These are phyloP conservation scores for Tribolium madens DNA, from an alignment of 1,140 invertebrate species.

Conservation along the genomic window DNA sequence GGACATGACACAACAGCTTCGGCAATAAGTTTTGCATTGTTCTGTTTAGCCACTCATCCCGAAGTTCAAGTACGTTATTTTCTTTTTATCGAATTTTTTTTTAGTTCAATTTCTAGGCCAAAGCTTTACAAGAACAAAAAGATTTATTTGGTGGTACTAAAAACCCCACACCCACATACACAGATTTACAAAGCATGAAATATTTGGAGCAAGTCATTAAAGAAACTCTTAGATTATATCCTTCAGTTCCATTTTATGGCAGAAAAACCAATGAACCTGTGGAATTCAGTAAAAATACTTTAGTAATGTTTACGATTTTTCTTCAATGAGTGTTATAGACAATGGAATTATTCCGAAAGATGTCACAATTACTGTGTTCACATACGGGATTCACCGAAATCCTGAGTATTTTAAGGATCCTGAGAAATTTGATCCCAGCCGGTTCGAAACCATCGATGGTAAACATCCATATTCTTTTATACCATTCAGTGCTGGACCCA, in stretches of 20 bases:
- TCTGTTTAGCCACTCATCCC: constrained; percentile 53
- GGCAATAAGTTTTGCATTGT: constrained; percentile 56
- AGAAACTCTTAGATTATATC: constrained; percentile 73
- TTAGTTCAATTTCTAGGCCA: constrained; percentile 50
- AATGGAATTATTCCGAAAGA: constrained; percentile 23
- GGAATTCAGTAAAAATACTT: constrained; percentile 15
- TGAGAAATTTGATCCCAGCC: constrained; percentile 76
- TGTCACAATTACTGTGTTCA: constrained; percentile 63
- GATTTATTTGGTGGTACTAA: constrained; percentile 68
- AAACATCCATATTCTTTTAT: constrained; percentile 70
- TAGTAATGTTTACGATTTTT: not conserved
- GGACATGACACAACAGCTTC: constrained; percentile 60
- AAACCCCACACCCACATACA: constrained; percentile 65
- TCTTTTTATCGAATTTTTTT: not conserved
- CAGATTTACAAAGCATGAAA: constrained; percentile 70
- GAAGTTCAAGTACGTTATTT: constrained; percentile 53
- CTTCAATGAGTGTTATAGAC: constrained; percentile 17
- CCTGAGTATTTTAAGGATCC: constrained; percentile 73
- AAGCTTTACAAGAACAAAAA: constrained; percentile 71
- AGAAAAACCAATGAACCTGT: constrained; percentile 64
- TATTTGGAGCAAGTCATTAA: constrained; percentile 74
- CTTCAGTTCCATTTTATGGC: constrained; percentile 72
- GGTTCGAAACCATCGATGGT: constrained; percentile 65
- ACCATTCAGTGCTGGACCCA: constrained; percentile 75
- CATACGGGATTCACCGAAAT: constrained; percentile 72